Evolutionary conservation across 2,797 vertebrate species (phyloP).

Genomic region (Capromys pilorides): DNA sequence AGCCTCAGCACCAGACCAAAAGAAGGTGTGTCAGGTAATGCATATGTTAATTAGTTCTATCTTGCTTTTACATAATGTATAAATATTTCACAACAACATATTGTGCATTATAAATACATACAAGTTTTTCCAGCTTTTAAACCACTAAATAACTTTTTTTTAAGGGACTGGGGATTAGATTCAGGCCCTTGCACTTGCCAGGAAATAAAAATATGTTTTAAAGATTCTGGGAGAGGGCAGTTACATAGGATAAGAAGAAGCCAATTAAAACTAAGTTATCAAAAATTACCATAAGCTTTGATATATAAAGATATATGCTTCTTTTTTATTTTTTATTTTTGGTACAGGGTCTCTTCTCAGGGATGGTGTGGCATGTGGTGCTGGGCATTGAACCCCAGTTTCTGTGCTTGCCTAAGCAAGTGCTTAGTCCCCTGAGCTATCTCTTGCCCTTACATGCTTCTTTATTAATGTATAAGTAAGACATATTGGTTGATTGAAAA

Average conservation of each 20-base stretch:
- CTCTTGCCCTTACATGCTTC: not conserved
- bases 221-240: not conserved
- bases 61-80: not conserved
- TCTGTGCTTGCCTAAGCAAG: too few species aligned
- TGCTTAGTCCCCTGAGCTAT: too few species aligned
- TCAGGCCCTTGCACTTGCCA: too few species aligned
- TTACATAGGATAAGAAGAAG: not conserved
- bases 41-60: not conserved
- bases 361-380: too few species aligned
- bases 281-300: not conserved
- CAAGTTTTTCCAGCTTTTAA: not conserved
- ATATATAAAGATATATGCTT: not conserved
- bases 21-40: not conserved
- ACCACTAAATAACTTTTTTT: not conserved
- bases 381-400: too few species aligned
- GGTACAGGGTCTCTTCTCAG: too few species aligned
- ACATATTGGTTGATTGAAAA: not conserved
- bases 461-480: conserved; percentile 16
- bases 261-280: not conserved
- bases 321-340: conserved; percentile 48
- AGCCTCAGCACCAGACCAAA: not conserved
- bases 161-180: too few species aligned
- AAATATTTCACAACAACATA: not conserved
- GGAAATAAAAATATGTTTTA: not conserved
- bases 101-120: not conserved